Base-by-base conservation (phyloP, 1,140 invertebrate species). In the Macrobrachium nipponense region DNA sequence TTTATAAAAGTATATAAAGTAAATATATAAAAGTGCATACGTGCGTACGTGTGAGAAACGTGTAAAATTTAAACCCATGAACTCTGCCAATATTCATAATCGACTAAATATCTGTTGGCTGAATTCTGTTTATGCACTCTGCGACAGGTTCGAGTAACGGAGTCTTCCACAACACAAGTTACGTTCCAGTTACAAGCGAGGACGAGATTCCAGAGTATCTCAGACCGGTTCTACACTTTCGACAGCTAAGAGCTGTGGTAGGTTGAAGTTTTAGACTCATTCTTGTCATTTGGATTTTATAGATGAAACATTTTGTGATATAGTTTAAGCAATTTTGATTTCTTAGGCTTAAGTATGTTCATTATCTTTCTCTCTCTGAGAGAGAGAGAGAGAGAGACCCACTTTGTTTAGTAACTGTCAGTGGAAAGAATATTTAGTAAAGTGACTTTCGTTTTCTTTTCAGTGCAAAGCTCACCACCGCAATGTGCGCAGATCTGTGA, bases 151-250 rank as follows among this genome's bases (percentile, higher is more conserved):
- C 58, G 17, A 75, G 84, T 77, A 51, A 66, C 1, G 84, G 77
- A 11, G 36, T 51, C 4, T 70, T 86, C 15, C 59, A 86, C 36
- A 86, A 86, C 59, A 43, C 80, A 3, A 80, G 51, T 12, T 80
- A 80, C 36, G 77, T 75, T 10, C 84, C 80, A 51, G 58, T 86
- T 58, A 59, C 78, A 14, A 59, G 70, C 51, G 84, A 86, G 68
- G 70, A 36, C 23, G 58, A 86, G 70, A 23, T 86, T 64, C 84
- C 84, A 11, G 64, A 86, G 27, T 86, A 86, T 76, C 77, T 86
- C 5, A 72, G 84, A 43, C 84, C 84, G 51, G 70, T 86, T 60
- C 51, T 79, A 15, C 84, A 86, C 84, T 86, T 86, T 78, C 78
- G 75, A 43, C 62, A 86, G 11, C 84, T 80, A 15, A 43, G 84